phyloP scores from a whole-genome alignment of 2,113 vertebrate species.

The Vidua chalybeata region DNA sequence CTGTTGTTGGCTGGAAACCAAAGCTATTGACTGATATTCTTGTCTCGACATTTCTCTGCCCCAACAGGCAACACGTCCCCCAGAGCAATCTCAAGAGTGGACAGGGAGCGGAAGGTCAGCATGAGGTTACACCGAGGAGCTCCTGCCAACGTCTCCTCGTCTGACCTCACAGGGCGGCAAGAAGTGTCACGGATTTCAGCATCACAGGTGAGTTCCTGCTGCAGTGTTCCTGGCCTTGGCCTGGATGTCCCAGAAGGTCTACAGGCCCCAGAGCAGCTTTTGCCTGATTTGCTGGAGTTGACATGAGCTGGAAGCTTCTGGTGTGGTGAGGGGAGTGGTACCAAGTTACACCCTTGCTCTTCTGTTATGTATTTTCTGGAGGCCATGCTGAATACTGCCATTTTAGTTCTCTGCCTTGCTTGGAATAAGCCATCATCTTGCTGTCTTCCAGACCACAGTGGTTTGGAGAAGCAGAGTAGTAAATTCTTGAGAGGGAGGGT shows the following conservation, averaged over 20 bases:
- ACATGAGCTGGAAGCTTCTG: background rate
- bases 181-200: constrained; percentile 91
- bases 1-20: background rate
- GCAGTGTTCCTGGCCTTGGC: accelerated
- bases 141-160: constrained; percentile 93
- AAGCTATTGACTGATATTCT: background rate
- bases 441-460: background rate
- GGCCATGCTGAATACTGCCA: background rate
- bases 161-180: constrained; percentile 92
- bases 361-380: background rate
- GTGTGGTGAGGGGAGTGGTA: background rate
- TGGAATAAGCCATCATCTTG: background rate
- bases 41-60: accelerated
- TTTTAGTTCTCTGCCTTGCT: background rate
- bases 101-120: constrained; percentile 96
- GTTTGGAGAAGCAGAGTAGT: background rate
- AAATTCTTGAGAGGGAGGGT: background rate
- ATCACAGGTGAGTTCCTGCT: constrained; percentile 82
- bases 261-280: background rate
- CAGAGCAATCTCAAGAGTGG: constrained; percentile 93
- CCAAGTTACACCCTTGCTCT: background rate
- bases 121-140: constrained; percentile 95
- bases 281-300: background rate
- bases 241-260: background rate
- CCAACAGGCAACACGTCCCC: constrained; percentile 90